phyloP scores from a whole-genome alignment of 2,888 invertebrate species.

The Diplazon laetatorius region DNA sequence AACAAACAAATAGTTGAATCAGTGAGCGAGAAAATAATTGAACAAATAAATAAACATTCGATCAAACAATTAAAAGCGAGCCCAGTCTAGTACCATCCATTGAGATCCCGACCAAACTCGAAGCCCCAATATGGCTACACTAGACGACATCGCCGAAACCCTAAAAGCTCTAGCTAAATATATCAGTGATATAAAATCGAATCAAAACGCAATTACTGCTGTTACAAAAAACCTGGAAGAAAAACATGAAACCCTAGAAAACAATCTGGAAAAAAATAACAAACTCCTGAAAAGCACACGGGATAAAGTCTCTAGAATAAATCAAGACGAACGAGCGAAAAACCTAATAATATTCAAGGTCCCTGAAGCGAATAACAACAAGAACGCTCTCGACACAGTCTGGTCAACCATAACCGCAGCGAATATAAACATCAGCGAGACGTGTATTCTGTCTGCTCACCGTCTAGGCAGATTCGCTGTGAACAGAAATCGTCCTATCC shows the following conservation, averaged over 20 bases:
- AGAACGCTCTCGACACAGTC: constrained; percentile 8
- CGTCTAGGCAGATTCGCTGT: background rate
- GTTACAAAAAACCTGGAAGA: background rate
- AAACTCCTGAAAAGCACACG: background rate
- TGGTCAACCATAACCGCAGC: constrained; percentile 11
- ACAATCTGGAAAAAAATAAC: constrained; percentile 5
- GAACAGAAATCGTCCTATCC: constrained; percentile 5
- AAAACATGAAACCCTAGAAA: background rate
- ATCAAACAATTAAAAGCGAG: no score
- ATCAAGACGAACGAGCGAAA: background rate
- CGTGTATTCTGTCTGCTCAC: constrained; percentile 1
- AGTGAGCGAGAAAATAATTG: no score
- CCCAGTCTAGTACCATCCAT: background rate
- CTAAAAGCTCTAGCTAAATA: background rate
- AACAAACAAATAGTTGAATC: no score
- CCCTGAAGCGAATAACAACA: constrained; percentile 14
- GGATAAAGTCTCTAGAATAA: background rate
- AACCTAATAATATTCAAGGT: constrained; percentile 9
- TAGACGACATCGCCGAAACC: background rate
- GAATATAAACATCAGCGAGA: constrained; percentile 3
- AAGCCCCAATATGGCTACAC: background rate
- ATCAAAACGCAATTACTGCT: background rate
- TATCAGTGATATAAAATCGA: background rate
- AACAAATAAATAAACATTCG: no score
- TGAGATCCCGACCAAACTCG: background rate